A percentile compares a stretch with the other conserved stretches of the same genome.
Conservation (phyloP, 2,797 vertebrate species). For the Numenius phaeopus region DNA sequence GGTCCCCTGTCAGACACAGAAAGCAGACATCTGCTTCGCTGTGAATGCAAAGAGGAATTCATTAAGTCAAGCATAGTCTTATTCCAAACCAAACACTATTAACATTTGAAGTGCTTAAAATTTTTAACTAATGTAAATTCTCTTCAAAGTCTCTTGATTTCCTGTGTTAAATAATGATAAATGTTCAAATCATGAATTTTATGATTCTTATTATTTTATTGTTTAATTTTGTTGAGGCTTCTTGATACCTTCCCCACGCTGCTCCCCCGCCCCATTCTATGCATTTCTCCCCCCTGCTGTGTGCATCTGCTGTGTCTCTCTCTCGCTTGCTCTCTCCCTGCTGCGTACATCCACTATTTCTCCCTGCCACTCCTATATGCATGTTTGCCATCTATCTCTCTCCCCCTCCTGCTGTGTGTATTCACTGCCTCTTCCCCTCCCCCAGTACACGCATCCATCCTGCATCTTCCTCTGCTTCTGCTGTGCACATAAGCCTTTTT, state of each 20-base stretch:
- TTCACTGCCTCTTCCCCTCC: slow-evolving; percentile 41
- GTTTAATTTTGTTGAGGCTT: slow-evolving; percentile 13
- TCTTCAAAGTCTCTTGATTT: slow-evolving; percentile 4
- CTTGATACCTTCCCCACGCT: not conserved
- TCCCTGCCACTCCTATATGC: slow-evolving; percentile 37
- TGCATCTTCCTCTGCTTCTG: slow-evolving; percentile 11
- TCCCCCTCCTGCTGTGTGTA: slow-evolving; percentile 44
- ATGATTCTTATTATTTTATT: slow-evolving; percentile 27
- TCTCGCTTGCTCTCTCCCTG: slow-evolving; percentile 40
- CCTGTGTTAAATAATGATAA: slow-evolving; percentile 39
- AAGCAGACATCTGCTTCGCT: slow-evolving; percentile 66
- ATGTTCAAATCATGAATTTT: not conserved
- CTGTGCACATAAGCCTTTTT: slow-evolving; percentile 5
- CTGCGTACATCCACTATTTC: slow-evolving; percentile 60
- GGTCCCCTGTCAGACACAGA: slow-evolving; percentile 37
- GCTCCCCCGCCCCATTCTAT: not conserved
- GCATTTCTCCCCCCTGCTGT: slow-evolving; percentile 63
- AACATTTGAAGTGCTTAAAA: slow-evolving; percentile 23
- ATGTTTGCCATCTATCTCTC: slow-evolving; percentile 48
- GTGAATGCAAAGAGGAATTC: slow-evolving; percentile 41
- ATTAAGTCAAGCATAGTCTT: slow-evolving; percentile 64
- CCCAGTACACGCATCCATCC: slow-evolving; percentile 1
- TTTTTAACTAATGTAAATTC: slow-evolving; percentile 15
- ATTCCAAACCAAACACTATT: slow-evolving; percentile 53
- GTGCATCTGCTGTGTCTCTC: slow-evolving; percentile 74